These are phyloP conservation scores for Ennomos fuscantarius DNA, from an alignment of 2,888 invertebrate genomes.

Conservation along the genomic window DNA sequence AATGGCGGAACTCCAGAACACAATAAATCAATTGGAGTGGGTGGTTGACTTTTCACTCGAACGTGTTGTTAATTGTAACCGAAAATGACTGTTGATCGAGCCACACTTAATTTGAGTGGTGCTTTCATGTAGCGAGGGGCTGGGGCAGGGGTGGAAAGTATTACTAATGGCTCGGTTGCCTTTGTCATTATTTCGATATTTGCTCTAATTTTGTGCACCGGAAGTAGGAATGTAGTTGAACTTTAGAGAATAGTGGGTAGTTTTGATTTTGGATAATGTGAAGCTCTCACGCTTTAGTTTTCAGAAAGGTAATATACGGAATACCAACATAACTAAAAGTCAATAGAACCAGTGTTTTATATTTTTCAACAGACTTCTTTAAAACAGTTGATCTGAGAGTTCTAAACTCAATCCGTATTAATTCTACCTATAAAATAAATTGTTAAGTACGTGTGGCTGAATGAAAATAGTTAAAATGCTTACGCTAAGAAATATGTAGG, in stretches of 20 bases:
- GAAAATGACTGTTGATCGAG: conserved; percentile 85
- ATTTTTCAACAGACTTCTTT: too few species aligned
- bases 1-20: conserved; percentile 81
- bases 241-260: conserved; percentile 43
- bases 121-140: conserved; percentile 69
- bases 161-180: conserved; percentile 71
- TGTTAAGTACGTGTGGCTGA: too few species aligned
- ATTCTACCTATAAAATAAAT: too few species aligned
- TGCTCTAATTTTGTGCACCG: conserved; percentile 63
- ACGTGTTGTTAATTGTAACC: conserved; percentile 86
- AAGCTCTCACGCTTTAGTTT: conserved; percentile 6
- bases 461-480: too few species aligned
- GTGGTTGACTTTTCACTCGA: conserved; percentile 86
- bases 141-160: conserved; percentile 63
- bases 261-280: conserved; percentile 20
- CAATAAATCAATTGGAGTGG: conserved; percentile 86
- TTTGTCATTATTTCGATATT: conserved; percentile 75
- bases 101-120: conserved; percentile 85
- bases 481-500: too few species aligned
- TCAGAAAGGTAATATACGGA: too few species aligned
- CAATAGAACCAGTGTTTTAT: too few species aligned
- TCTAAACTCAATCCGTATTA: too few species aligned
- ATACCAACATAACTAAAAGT: too few species aligned
- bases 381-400: too few species aligned
- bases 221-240: conserved; percentile 63